phyloP scores from a whole-genome alignment of 2,113 vertebrate species.

The Coreoperca whiteheadi region DNA sequence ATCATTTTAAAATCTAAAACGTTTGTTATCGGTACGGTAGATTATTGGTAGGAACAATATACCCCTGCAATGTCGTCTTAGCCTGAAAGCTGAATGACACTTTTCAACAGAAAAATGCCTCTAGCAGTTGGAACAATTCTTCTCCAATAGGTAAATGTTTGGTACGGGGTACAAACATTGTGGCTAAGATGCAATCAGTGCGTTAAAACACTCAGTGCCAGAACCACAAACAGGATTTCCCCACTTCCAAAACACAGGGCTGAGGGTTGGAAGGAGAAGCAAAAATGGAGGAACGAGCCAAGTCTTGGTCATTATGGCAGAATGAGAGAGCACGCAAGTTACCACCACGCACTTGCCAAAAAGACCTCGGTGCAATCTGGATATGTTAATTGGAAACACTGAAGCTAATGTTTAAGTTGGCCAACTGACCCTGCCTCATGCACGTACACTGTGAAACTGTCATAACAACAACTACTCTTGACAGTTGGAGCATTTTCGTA shows the following conservation, averaged over 20 bases:
- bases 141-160: constrained; percentile 67
- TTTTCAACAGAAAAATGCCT: constrained; percentile 13
- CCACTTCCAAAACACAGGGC: constrained; percentile 55
- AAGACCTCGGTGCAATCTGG: constrained; percentile 28
- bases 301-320: constrained; percentile 41
- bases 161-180: constrained; percentile 44
- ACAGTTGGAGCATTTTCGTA: constrained; percentile 1
- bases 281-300: constrained; percentile 41
- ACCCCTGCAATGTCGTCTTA: not conserved
- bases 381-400: constrained; percentile 56
- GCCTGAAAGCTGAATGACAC: not conserved
- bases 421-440: constrained; percentile 13
- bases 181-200: constrained; percentile 61
- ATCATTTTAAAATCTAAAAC: constrained; percentile 10
- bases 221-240: constrained; percentile 76
- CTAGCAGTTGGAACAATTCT: not conserved
- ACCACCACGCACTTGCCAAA: constrained; percentile 28
- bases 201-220: constrained; percentile 42
- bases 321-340: constrained; percentile 41
- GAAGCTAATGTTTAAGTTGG: constrained; percentile 57
- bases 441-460: not conserved
- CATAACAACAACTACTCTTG: constrained; percentile 33
- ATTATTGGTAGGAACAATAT: constrained; percentile 3
- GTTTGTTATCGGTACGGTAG: not conserved
- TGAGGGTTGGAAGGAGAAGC: constrained; percentile 55